phyloP scores from a whole-genome alignment of 2,888 invertebrate species.

The Teleiodes luculella region DNA sequence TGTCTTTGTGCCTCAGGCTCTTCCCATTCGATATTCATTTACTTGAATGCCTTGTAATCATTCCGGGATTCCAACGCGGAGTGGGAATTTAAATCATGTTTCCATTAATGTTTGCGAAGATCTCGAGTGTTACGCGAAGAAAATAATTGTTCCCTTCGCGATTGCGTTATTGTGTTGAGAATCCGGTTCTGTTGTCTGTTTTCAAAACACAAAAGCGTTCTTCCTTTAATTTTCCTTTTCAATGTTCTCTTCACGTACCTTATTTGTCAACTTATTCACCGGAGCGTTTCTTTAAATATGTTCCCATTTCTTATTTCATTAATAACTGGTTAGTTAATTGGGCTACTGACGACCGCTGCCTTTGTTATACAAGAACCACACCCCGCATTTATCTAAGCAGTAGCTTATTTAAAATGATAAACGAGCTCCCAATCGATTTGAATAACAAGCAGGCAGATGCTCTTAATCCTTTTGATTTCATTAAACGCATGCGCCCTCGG shows the following conservation, averaged over 20 bases:
- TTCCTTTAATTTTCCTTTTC: slow-evolving; percentile 17
- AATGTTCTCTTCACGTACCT: slow-evolving; percentile 14
- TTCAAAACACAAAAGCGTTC: slow-evolving; percentile 19
- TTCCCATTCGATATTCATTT: slow-evolving; percentile 66
- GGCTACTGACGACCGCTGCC: slow-evolving; percentile 61
- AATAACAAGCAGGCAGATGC: slow-evolving; percentile 79
- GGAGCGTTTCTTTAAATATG: slow-evolving; percentile 29
- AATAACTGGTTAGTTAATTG: slow-evolving; percentile 70
- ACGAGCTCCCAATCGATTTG: slow-evolving; percentile 77
- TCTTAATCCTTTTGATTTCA: slow-evolving; percentile 79
- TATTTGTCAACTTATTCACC: slow-evolving; percentile 39
- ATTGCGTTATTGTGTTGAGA: slow-evolving; percentile 16
- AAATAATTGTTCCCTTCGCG: slow-evolving; percentile 33
- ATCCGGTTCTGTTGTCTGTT: slow-evolving; percentile 21
- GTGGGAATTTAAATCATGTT: slow-evolving; percentile 49
- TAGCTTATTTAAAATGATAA: slow-evolving; percentile 78
- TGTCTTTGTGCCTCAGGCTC: slow-evolving; percentile 51
- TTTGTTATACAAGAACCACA: slow-evolving; percentile 72
- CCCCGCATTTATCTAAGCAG: slow-evolving; percentile 75
- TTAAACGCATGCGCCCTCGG: slow-evolving; percentile 76
- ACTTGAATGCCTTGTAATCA: slow-evolving; percentile 57
- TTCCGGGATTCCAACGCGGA: slow-evolving; percentile 47
- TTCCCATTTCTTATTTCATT: slow-evolving; percentile 46
- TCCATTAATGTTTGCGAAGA: slow-evolving; percentile 46
- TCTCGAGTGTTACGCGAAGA: slow-evolving; percentile 33